These are phyloP conservation scores for Pachypeltis micranthus DNA, from an alignment of 1,140 invertebrate species.

Conservation along the genomic window DNA sequence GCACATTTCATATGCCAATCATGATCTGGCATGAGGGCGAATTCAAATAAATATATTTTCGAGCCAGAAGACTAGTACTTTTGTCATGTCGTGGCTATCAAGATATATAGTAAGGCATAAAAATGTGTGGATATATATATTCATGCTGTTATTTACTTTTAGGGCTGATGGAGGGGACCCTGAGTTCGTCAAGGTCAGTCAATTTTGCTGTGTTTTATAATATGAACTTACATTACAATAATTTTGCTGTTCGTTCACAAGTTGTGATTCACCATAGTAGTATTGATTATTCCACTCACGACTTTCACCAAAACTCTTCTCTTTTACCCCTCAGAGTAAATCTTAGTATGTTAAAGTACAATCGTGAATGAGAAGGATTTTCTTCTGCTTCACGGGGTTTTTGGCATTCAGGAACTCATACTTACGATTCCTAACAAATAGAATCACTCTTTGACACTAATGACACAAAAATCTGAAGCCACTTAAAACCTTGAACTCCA, in stretches of 20 bases:
- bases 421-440: no score
- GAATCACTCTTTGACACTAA: no score
- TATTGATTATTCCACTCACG: no score
- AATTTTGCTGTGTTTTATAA: not conserved
- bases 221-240: not conserved
- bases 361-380: not conserved
- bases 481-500: no score
- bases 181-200: constrained; percentile 30
- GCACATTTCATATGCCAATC: not conserved
- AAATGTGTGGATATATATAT: constrained; percentile 3
- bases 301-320: not conserved
- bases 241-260: not conserved
- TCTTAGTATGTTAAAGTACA: not conserved
- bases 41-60: constrained; percentile 1
- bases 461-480: no score
- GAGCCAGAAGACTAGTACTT: no score
- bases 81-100: no score
- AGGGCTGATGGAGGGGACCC: constrained; percentile 29
- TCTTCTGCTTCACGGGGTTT: no score
- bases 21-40: constrained; percentile 3
- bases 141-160: constrained; percentile 17
- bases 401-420: no score
- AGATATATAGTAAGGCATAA: no score
- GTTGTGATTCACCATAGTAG: no score
- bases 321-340: not conserved